Conservation (phyloP, 2,113 vertebrate species). For the Cyanoramphus novaezelandiae region DNA sequence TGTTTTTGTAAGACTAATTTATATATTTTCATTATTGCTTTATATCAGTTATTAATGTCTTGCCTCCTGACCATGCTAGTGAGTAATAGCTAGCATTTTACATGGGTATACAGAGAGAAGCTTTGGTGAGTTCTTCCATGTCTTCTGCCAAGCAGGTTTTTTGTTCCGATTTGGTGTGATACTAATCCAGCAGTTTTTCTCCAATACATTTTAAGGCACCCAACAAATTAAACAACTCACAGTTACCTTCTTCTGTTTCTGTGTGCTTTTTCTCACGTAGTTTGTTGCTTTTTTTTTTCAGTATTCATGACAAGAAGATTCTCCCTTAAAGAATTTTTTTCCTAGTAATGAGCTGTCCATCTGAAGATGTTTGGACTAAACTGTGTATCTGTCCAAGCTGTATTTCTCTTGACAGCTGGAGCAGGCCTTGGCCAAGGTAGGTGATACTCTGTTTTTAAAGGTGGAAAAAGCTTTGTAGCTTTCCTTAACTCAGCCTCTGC, state of each 20-base stretch:
- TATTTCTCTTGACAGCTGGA: background rate
- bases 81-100: background rate
- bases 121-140: background rate
- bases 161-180: background rate
- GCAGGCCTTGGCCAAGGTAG: background rate
- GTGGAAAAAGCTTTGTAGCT: background rate
- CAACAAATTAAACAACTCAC: background rate
- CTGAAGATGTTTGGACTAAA: background rate
- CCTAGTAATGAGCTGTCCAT: background rate
- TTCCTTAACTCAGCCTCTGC: background rate
- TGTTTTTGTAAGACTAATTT: background rate
- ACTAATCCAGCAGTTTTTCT: background rate
- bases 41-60: background rate
- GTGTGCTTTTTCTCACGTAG: background rate
- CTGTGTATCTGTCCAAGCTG: background rate
- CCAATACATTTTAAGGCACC: background rate
- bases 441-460: background rate
- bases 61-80: rapidly evolving
- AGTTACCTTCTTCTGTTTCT: background rate
- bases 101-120: background rate
- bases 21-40: background rate
- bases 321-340: background rate
- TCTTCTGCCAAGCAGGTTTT: background rate
- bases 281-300: background rate
- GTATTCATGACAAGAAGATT: background rate